phyloP scores from a whole-genome alignment of 2,113 vertebrate species.

The Burhinus oedicnemus region DNA sequence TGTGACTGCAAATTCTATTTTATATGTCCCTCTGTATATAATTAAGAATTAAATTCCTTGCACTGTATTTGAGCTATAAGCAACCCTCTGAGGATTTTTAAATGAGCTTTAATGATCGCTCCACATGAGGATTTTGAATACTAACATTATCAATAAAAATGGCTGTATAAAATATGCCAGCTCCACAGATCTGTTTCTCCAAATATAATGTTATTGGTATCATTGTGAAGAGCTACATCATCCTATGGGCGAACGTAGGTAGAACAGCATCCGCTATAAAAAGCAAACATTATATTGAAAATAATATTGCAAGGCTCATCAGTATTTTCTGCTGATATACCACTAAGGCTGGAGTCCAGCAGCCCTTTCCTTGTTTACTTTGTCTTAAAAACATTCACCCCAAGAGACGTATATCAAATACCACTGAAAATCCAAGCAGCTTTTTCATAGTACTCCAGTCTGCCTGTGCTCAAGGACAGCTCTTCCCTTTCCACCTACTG shows the following conservation, averaged over 20 bases:
- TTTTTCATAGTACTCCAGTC: not conserved
- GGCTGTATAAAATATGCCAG: not conserved
- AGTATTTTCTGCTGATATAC: not conserved
- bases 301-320: not conserved
- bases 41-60: slow-evolving; percentile 49
- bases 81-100: not conserved
- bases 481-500: not conserved
- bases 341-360: not conserved
- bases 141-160: slow-evolving; percentile 18
- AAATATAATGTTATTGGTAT: not conserved
- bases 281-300: not conserved
- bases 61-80: not conserved
- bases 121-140: not conserved
- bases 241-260: not conserved
- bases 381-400: not conserved
- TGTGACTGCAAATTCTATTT: slow-evolving; percentile 11
- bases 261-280: not conserved
- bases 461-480: not conserved
- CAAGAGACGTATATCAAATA: not conserved
- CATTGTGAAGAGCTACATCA: not conserved
- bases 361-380: not conserved
- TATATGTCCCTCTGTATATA: not conserved
- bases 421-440: not conserved
- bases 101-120: not conserved
- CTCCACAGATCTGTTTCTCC: not conserved